Conservation (phyloP, 2,797 vertebrate species). For the Sebastiscus tertius region DNA sequence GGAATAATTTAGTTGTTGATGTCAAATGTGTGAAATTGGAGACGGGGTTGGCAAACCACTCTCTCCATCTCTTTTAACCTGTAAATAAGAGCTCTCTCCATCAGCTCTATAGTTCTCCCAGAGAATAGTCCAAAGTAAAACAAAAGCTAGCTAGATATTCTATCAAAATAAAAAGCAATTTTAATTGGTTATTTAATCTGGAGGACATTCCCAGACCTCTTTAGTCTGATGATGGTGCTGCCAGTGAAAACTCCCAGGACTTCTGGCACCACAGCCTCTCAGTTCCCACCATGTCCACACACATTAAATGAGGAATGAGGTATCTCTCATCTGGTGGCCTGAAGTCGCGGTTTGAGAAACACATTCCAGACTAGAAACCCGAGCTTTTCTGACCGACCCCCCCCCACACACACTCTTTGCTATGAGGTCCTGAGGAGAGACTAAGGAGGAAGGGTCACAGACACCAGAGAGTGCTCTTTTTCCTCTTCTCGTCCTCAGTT, state of each 20-base stretch:
- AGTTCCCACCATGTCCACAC: constrained; percentile 35
- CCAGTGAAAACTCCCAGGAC: constrained; percentile 49
- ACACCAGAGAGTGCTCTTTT: neutral
- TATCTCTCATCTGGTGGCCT: constrained; percentile 72
- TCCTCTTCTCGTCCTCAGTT: neutral
- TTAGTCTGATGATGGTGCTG: constrained; percentile 24
- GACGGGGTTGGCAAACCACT: neutral
- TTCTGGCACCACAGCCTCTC: constrained; percentile 34
- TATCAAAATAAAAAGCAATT: neutral
- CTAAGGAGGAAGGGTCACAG: constrained; percentile 3
- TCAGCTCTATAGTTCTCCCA: neutral
- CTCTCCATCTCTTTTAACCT: neutral
- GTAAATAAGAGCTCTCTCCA: neutral
- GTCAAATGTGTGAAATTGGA: neutral
- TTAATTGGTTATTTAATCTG: constrained; percentile 11
- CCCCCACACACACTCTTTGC: neutral
- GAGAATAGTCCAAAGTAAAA: neutral
- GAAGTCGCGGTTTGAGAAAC: constrained; percentile 51
- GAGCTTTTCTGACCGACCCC: constrained; percentile 34
- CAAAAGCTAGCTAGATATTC: neutral
- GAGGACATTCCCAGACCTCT: constrained; percentile 27
- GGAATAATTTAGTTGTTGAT: constrained; percentile 13
- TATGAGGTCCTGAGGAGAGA: constrained; percentile 37
- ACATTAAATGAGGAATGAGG: constrained; percentile 52
- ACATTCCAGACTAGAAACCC: constrained; percentile 68